Conservation (phyloP, 2,113 vertebrate species). For the Pelodiscus sinensis region DNA sequence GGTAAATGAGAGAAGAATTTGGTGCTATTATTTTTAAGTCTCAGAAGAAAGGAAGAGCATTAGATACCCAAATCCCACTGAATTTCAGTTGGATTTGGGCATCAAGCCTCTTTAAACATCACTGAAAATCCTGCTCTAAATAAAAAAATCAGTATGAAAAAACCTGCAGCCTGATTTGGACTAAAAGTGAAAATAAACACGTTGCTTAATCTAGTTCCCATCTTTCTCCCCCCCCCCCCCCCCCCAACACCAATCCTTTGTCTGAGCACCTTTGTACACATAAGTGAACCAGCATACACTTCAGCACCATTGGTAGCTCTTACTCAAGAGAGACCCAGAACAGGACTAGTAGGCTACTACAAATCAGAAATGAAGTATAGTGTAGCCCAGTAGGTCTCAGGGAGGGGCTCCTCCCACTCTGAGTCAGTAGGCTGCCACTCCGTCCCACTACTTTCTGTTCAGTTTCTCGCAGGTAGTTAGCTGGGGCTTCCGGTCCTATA, state of each 20-base stretch:
- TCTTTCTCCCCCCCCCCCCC: not conserved
- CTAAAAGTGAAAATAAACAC: not conserved
- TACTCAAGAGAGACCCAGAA: not conserved
- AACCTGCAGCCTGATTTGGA: not conserved
- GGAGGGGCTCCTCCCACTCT: too few species aligned
- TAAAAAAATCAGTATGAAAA: not conserved
- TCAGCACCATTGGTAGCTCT: not conserved
- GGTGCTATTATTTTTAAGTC: not conserved
- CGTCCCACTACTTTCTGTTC: too few species aligned
- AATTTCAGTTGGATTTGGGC: not conserved
- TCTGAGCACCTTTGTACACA: not conserved
- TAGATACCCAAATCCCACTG: not conserved
- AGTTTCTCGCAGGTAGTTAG: too few species aligned
- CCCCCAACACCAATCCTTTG: too few species aligned
- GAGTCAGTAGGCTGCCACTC: too few species aligned
- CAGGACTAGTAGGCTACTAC: not conserved
- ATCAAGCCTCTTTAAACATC: not conserved
- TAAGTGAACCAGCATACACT: not conserved
- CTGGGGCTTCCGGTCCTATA: too few species aligned
- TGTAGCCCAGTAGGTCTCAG: too few species aligned
- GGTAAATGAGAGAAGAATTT: not conserved
- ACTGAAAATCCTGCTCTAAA: not conserved
- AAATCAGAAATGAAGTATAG: not conserved
- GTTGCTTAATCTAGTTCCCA: not conserved
- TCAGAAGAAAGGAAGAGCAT: not conserved